Evolutionary conservation across 2,113 vertebrate genomes (phyloP).

Genomic region (Labrus mixtus): DNA sequence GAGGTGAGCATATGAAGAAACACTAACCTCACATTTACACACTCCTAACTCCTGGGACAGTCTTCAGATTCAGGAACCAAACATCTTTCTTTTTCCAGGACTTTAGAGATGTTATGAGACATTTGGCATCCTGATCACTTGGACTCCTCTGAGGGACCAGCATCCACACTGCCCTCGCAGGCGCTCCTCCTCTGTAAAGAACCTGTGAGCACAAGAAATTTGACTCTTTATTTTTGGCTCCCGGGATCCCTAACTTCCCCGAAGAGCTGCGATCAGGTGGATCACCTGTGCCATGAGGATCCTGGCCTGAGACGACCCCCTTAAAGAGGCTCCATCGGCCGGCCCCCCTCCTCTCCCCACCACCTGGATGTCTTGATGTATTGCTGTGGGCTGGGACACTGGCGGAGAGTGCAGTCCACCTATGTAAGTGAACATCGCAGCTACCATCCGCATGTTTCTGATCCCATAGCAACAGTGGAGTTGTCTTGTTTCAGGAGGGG

Average conservation of each 20-base stretch:
- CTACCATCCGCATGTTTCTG: constrained; percentile 26
- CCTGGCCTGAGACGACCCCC: constrained; percentile 62
- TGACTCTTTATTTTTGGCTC: background rate
- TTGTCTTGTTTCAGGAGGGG: constrained; percentile 2
- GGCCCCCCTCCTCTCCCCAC: constrained; percentile 69
- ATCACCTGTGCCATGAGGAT: constrained; percentile 64
- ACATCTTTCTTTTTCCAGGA: constrained; percentile 11
- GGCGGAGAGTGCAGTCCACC: constrained; percentile 94
- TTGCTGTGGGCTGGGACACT: constrained; percentile 99
- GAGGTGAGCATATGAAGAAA: constrained; percentile 45
- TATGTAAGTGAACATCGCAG: constrained; percentile 90
- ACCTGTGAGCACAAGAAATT: constrained; percentile 38
- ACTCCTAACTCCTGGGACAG: constrained; percentile 20
- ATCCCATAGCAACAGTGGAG: constrained; percentile 64
- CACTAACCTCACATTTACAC: constrained; percentile 10
- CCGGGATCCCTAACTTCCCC: constrained; percentile 6
- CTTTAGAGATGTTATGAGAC: constrained; percentile 36
- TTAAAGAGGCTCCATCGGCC: constrained; percentile 53
- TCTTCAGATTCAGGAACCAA: constrained; percentile 4
- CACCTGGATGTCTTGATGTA: constrained; percentile 93
- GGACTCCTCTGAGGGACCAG: constrained; percentile 28
- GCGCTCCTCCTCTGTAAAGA: constrained; percentile 27
- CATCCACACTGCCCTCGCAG: background rate
- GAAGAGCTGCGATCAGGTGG: constrained; percentile 42
- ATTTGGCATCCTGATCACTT: constrained; percentile 1